These are phyloP conservation scores for Maconellicoccus hirsutus DNA, from an alignment of 1,140 invertebrate species.

Conservation along the genomic window DNA sequence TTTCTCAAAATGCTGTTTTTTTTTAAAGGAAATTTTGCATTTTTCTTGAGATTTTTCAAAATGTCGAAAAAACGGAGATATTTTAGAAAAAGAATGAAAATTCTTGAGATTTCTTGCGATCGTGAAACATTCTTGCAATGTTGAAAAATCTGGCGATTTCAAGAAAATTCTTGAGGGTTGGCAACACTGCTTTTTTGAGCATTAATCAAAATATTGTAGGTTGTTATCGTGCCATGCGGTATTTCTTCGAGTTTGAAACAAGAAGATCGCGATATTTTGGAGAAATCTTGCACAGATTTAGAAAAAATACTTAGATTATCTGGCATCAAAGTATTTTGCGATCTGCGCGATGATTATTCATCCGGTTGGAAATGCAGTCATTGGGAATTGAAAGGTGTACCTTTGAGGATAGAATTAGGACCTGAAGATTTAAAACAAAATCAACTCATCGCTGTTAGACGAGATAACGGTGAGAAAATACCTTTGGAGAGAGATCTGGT, in stretches of 20 bases:
- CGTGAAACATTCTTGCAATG: too few relatives aligned
- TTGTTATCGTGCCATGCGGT: constrained; percentile 92
- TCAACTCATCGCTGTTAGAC: constrained; percentile 77
- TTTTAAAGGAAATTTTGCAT: too few relatives aligned
- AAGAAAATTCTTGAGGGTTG: too few relatives aligned
- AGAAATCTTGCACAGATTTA: constrained; percentile 57
- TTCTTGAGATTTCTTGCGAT: too few relatives aligned
- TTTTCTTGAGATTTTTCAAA: too few relatives aligned
- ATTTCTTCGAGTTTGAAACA: constrained; percentile 70
- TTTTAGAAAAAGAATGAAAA: too few relatives aligned
- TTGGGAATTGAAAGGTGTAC: constrained; percentile 98
- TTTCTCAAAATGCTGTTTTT: too few relatives aligned
- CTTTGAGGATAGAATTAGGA: constrained; percentile 87
- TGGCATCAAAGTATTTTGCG: constrained; percentile 62
- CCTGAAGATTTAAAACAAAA: constrained; percentile 84
- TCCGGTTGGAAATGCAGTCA: constrained; percentile 99
- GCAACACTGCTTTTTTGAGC: too few relatives aligned
- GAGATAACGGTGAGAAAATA: constrained; percentile 75
- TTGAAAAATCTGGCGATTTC: too few relatives aligned
- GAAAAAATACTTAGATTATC: constrained; percentile 44
- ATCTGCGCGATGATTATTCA: constrained; percentile 90
- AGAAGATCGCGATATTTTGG: constrained; percentile 54
- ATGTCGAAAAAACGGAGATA: too few relatives aligned
- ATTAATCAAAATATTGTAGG: too few relatives aligned
- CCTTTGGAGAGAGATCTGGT: constrained; percentile 48